Conservation (phyloP, 1,140 invertebrate species). For the Batillaria attramentaria region DNA sequence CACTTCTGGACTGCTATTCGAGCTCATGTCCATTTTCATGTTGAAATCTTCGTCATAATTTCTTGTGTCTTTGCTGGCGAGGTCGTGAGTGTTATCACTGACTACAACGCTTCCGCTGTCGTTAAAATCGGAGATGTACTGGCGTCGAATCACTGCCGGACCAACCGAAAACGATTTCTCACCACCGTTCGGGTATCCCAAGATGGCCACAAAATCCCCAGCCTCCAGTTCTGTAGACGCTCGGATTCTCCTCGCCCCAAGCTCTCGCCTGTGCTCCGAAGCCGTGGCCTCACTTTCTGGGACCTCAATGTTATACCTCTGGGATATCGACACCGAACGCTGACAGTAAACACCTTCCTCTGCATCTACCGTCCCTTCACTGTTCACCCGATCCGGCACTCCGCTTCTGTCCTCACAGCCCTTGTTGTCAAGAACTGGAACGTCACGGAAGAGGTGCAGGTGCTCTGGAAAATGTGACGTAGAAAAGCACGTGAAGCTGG, state of each 20-base stretch:
- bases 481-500: constrained; percentile 24
- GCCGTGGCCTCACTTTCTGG: neutral
- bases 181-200: constrained; percentile 13
- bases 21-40: no score
- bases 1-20: neutral
- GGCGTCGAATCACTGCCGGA: neutral
- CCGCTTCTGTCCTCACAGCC: neutral
- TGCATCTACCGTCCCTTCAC: no score
- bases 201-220: constrained; percentile 16
- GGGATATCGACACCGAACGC: no score
- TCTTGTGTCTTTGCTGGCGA: no score
- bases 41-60: no score
- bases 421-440: constrained; percentile 21
- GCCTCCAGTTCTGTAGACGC: no score
- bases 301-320: no score
- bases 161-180: constrained; percentile 27
- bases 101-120: no score
- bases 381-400: neutral
- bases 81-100: no score
- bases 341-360: neutral
- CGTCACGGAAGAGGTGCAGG: constrained; percentile 21
- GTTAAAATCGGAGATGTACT: no score
- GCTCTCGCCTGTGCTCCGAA: no score
- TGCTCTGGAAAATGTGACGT: neutral
- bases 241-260: no score